Evolutionary conservation across 2,113 vertebrate genomes (phyloP).

Genomic region (Onychorhynchus coronatus): DNA sequence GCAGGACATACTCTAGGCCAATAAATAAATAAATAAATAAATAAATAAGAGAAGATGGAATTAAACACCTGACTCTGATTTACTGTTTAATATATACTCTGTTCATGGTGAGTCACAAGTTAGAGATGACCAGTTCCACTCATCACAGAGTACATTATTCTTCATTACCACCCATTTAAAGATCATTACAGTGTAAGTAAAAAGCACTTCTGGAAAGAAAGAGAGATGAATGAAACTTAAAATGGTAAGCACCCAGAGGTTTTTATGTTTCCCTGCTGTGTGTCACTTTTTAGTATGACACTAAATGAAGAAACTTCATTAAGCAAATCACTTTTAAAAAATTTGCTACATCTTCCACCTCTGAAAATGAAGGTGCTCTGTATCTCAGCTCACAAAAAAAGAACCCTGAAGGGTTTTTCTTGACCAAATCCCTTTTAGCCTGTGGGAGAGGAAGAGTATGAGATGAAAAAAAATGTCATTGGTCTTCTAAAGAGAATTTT

Average conservation of each 20-base stretch:
- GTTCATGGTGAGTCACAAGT: not conserved
- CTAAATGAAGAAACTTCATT: no score
- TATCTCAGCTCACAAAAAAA: not conserved
- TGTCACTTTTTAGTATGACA: not conserved
- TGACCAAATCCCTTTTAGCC: not conserved
- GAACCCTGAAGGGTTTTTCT: not conserved
- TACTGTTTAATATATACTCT: not conserved
- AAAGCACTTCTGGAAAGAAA: not conserved
- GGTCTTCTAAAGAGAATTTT: not conserved
- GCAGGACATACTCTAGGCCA: not conserved
- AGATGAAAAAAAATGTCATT: not conserved
- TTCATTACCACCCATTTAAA: slow-evolving; percentile 21
- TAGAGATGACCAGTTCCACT: not conserved
- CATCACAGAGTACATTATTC: not conserved
- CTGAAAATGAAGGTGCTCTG: not conserved
- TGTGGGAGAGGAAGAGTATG: not conserved
- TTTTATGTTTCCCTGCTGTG: not conserved
- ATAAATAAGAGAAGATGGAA: not conserved
- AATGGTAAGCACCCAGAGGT: not conserved
- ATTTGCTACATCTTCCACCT: not conserved
- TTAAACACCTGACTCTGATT: not conserved
- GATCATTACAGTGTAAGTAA: not conserved
- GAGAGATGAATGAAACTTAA: not conserved
- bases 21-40: not conserved
- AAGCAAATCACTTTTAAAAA: not conserved